Evolutionary conservation across 2,888 invertebrate genomes (phyloP), one percentile per base, ranked within the genome.

Genomic region (Parnassius smintheus): DNA sequence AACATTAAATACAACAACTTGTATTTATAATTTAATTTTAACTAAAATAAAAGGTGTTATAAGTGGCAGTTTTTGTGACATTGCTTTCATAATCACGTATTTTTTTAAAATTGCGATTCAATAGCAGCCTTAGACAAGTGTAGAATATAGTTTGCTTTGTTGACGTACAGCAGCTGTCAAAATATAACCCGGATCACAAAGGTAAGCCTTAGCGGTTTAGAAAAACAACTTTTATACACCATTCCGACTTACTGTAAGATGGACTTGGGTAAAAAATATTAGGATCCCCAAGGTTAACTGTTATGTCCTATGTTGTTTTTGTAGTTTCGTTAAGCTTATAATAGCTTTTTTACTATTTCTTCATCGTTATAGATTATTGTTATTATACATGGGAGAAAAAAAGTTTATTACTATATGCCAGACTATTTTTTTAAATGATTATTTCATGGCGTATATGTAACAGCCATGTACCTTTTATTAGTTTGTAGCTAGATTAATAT

Each of bases 91-190:
- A 59, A 57, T 56, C 54, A 65, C 64, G 66, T 64, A 61, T 58
- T 65, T 56, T 55, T 56, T 52, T 56, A 55, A 45, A 45, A 42
- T 50, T 57, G 53, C 52, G 54, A 56, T 70, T 64, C 7, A 35
- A 4, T 35, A 35, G 35, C 35, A 35, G 35, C 35, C 35, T 59
- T 56, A 57, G 56, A 70, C 73, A 72, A 76, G 81, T 77, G 77
- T 68, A 66, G 51, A 65, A 68, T 72, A 74, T 76, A 81, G 79
- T 82, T 82, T 78, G 78, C 80, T 78, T 82, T 82, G 84, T 85
- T 85, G 79, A 83, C 74, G 71, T 74, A 46, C n/a, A 46, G 70
- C 84, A 86, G 82, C 86, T 89, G 88, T 88, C 84, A 87, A 86
- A 89, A 86, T 82, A 82, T 76, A 72, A 70, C 67, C 78, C 77